Evolutionary conservation across 2,113 vertebrate genomes (phyloP).

Genomic region (Caracal caracal): DNA sequence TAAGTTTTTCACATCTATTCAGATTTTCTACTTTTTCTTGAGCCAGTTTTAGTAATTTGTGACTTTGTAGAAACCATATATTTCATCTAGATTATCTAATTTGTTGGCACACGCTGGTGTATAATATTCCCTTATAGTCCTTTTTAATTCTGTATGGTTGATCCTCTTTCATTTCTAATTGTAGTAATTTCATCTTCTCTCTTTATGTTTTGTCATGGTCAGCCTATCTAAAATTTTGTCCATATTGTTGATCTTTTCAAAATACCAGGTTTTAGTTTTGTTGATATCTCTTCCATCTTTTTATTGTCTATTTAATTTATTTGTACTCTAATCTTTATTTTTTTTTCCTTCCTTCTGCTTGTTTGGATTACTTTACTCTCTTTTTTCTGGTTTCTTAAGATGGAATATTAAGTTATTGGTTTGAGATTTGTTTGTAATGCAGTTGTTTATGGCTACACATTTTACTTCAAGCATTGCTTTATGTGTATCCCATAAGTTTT

Average conservation of each 20-base stretch:
- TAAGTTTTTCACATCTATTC: not conserved
- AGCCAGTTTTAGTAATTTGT: not conserved
- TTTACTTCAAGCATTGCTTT: not conserved
- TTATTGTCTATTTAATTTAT: not conserved
- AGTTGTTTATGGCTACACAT: not conserved
- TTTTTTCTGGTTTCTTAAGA: not conserved
- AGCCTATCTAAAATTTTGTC: not conserved
- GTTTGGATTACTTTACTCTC: not conserved
- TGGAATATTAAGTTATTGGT: not conserved
- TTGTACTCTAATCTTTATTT: not conserved
- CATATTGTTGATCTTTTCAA: not conserved
- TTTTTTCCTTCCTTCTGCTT: not conserved
- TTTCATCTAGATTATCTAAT: not conserved
- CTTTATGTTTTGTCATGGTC: not conserved
- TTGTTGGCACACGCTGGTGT: not conserved
- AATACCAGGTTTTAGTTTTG: not conserved
- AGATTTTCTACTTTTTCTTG: not conserved
- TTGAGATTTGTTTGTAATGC: not conserved
- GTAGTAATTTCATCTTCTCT: not conserved
- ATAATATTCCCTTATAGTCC: not conserved
- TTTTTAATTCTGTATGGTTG: not conserved
- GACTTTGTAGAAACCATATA: not conserved
- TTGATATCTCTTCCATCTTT: not conserved
- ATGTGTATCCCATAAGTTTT: not conserved
- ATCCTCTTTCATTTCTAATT: not conserved